Conservation (phyloP, 2,888 invertebrate species). For the Dryococelus australis region DNA sequence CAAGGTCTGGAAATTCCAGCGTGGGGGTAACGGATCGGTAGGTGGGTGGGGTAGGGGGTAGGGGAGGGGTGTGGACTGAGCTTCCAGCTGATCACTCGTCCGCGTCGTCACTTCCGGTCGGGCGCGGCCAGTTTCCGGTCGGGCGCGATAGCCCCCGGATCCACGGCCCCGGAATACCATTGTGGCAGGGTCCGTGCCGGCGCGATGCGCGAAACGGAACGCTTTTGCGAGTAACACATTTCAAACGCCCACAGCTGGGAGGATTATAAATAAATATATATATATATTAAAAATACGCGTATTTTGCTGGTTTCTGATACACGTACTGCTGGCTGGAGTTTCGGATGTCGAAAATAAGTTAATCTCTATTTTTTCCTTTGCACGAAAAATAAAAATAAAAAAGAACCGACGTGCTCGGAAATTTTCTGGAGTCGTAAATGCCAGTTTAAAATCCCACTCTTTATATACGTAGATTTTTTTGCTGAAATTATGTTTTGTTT, state of each 20-base stretch:
- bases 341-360: no score
- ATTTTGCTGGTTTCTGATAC: no score
- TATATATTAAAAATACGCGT: no score
- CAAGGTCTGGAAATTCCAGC: neutral
- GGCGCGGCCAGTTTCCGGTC: neutral
- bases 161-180: neutral
- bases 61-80: neutral
- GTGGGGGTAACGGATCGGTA: neutral
- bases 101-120: neutral
- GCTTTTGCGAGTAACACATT: neutral
- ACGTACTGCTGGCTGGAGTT: no score
- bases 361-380: no score
- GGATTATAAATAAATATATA: no score
- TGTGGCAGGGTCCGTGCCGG: neutral
- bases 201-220: neutral
- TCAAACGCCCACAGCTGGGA: neutral
- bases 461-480: no score
- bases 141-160: neutral
- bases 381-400: no score
- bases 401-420: no score
- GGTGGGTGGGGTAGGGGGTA: neutral
- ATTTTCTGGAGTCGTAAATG: no score
- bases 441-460: no score
- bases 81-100: neutral
- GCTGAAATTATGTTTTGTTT: no score